Evolutionary conservation across 2,888 invertebrate genomes (phyloP).

Genomic region (Dascillus cervinus): DNA sequence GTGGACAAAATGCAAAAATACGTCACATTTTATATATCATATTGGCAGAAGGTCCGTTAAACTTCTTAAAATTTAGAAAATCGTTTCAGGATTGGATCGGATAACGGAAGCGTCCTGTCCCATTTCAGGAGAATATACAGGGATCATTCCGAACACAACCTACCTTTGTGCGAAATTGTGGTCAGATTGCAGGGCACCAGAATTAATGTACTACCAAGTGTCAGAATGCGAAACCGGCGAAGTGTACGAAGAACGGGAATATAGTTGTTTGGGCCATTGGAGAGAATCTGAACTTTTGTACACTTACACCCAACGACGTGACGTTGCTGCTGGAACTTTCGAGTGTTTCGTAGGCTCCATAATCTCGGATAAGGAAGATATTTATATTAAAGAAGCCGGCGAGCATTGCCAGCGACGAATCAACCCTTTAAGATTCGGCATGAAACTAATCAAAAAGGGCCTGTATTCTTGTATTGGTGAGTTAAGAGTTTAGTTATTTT

Average conservation of each 20-base stretch:
- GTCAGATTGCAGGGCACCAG: conserved; percentile 56
- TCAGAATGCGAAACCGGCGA: conserved; percentile 52
- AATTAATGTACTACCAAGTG: conserved; percentile 60
- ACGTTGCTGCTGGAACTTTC: conserved; percentile 49
- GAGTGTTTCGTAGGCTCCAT: conserved; percentile 61
- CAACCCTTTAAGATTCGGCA: conserved; percentile 51
- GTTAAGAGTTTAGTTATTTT: background rate
- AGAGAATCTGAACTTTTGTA: conserved; percentile 53
- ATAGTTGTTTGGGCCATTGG: conserved; percentile 61
- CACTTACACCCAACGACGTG: conserved; percentile 57
- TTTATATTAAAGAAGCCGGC: conserved; percentile 60
- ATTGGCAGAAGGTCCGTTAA: no score
- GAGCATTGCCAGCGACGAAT: conserved; percentile 55
- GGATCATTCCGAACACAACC: conserved; percentile 53
- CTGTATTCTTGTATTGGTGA: conserved; percentile 31
- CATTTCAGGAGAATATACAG: conserved; percentile 57
- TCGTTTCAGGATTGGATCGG: conserved; percentile 13
- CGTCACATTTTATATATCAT: no score
- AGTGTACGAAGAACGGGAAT: conserved; percentile 58
- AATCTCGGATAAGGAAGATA: conserved; percentile 47
- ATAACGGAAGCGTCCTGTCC: conserved; percentile 43
- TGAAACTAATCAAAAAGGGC: conserved; percentile 49
- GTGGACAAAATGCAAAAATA: no score
- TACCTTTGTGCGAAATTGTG: conserved; percentile 56
- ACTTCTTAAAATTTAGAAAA: no score